A percentile compares a stretch with the other conserved stretches of the same genome.
These are phyloP conservation scores for Amphimedon queenslandica DNA, from an alignment of 37 sponge, comb jelly and placozoan genomes.

Conservation along the genomic window DNA sequence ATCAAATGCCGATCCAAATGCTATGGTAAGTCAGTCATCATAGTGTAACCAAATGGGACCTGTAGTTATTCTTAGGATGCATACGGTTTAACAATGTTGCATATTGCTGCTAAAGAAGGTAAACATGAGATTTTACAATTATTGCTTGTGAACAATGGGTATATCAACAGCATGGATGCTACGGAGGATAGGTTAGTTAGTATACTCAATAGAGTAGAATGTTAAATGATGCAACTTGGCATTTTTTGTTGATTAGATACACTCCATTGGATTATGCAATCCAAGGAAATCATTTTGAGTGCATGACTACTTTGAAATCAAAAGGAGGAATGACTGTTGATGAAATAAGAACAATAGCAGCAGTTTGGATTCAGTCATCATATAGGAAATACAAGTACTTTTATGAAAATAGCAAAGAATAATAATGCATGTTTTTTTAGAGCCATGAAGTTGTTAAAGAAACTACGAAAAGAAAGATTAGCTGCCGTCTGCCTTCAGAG, in stretches of 20 bases:
- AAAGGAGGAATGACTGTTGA: constrained; percentile 37
- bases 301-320: constrained; percentile 26
- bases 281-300: constrained; percentile 22
- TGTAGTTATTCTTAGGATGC: constrained; percentile 38
- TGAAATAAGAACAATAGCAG: constrained; percentile 48
- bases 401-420: too few relatives aligned
- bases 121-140: constrained; percentile 15
- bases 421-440: neutral
- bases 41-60: too few relatives aligned
- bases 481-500: constrained; percentile 45
- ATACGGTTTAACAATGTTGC: constrained; percentile 49
- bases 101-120: constrained; percentile 56
- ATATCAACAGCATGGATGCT: constrained; percentile 49
- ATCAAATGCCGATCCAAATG: constrained; percentile 45
- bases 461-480: neutral
- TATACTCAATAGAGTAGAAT: neutral
- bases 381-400: constrained; percentile 65
- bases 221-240: neutral
- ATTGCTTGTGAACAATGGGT: constrained; percentile 35
- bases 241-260: constrained; percentile 9
- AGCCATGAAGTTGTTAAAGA: constrained; percentile 18
- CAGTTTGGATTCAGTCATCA: constrained; percentile 49
- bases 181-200: constrained; percentile 47
- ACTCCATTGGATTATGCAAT: constrained; percentile 71
- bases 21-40: constrained; percentile 56